Evolutionary conservation across 2,888 invertebrate species (phyloP).

Genomic region (Harmothoe impar): DNA sequence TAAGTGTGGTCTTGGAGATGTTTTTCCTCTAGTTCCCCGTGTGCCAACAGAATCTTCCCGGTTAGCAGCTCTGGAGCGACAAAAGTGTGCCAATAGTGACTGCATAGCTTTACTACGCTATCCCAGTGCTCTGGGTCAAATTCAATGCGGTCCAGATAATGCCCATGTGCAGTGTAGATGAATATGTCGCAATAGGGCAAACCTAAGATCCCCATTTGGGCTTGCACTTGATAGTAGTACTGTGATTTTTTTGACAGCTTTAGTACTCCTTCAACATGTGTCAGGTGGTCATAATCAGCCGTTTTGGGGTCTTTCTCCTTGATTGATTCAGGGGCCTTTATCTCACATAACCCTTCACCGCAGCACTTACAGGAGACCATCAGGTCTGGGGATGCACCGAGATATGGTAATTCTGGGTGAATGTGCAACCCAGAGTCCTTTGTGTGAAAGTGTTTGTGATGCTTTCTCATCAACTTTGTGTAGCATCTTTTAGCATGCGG

Average conservation of each 20-base stretch:
- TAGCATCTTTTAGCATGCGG: not conserved
- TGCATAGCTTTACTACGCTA: not conserved
- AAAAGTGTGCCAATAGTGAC: not conserved
- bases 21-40: not conserved
- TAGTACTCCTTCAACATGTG: not conserved
- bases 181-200: not conserved
- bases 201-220: not conserved
- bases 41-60: not conserved
- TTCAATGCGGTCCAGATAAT: not conserved
- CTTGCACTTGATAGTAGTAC: not conserved
- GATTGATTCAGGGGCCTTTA: not conserved
- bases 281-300: not conserved
- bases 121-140: not conserved
- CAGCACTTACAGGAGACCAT: not conserved
- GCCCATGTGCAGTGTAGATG: constrained; percentile 1
- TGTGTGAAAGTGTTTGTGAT: not conserved
- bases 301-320: not conserved
- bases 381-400: not conserved
- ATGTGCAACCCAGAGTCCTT: not conserved
- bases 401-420: not conserved
- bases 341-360: not conserved
- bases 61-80: not conserved
- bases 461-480: not conserved
- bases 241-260: not conserved
- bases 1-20: not conserved